Evolutionary conservation across 1,140 invertebrate genomes (phyloP).

Genomic region (Aradophagus sp.): DNA sequence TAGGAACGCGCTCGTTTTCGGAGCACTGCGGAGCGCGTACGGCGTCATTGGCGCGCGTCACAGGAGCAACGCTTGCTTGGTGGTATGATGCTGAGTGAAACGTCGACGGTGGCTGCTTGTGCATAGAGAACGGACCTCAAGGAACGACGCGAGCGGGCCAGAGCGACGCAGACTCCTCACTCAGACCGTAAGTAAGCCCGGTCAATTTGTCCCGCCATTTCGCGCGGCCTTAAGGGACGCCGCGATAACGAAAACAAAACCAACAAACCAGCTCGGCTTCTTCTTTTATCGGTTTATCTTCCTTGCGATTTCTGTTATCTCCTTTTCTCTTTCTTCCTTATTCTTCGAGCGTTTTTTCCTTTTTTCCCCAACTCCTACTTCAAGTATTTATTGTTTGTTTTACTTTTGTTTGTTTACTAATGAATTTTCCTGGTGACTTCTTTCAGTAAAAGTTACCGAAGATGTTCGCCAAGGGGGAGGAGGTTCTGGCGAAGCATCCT

Average conservation of each 20-base stretch:
- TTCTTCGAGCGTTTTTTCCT: neutral
- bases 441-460: constrained; percentile 38
- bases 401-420: constrained; percentile 6
- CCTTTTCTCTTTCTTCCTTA: constrained; percentile 2
- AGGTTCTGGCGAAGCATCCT: constrained; percentile 65
- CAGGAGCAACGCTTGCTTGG: constrained; percentile 20
- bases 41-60: constrained; percentile 57
- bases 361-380: neutral
- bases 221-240: no score
- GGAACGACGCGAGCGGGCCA: neutral
- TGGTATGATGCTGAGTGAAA: constrained; percentile 61
- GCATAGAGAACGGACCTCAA: constrained; percentile 2
- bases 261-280: no score
- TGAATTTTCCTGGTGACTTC: constrained; percentile 2
- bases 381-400: neutral
- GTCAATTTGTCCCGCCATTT: constrained; percentile 14
- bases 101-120: constrained; percentile 51
- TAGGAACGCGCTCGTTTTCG: constrained; percentile 57
- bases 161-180: neutral
- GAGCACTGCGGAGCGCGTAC: constrained; percentile 15
- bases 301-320: neutral
- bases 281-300: neutral
- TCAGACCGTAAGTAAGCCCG: constrained; percentile 16
- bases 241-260: no score
- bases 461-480: constrained; percentile 65